Base-by-base conservation (phyloP, 30 jellyfish, hydroid and myxozoan species). In the Clytia hemisphaerica region DNA sequence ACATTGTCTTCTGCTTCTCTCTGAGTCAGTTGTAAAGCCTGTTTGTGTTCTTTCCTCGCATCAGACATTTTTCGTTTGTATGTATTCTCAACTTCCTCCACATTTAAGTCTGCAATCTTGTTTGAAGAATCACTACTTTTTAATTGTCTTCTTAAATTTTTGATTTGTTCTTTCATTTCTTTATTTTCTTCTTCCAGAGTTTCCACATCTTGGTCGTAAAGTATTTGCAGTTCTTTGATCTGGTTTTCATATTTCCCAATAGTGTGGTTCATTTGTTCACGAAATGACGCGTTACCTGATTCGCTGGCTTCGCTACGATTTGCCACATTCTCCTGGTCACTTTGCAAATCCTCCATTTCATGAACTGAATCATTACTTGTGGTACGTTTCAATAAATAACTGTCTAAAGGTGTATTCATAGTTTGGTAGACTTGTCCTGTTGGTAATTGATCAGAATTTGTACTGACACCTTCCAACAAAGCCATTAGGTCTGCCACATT, bases 21-120 rank as follows among this genome's bases (percentile, higher is more conserved):
- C 0, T 26, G 31, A 22, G 22, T 32, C 19, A 29, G 73, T 10
- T 21, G 36, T 18, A 44, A 46, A 18, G 35, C 42, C 59, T 45
- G 27, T 33, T 87, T 86, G 71, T 55, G 70, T 53, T 67, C 79
- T 29, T 61, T 59, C 57, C 67, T 79, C 93, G 79, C 51, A 16
- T 78, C 88, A 6, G 78, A 16, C 3, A 79, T 49, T 67, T 79
- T 77, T 37, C 73, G 79, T 77, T 78, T 86, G 65, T 80, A 79
- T 27, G 50, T 69, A 63, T 73, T 82, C 71, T 71, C 55, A 26
- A 87, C 37, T 25, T 72, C 89, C 29, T 75, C 80, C 37, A 48
- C 67, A 7, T 73, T 83, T n/a, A 71, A 34, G 55, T 45, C 51
- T 53, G 83, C 53, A 2, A 44, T 72, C 16, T 58, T 89, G 12